These are phyloP conservation scores for Otocyon megalotis DNA, from an alignment of 2,113 vertebrate genomes.

Conservation along the genomic window DNA sequence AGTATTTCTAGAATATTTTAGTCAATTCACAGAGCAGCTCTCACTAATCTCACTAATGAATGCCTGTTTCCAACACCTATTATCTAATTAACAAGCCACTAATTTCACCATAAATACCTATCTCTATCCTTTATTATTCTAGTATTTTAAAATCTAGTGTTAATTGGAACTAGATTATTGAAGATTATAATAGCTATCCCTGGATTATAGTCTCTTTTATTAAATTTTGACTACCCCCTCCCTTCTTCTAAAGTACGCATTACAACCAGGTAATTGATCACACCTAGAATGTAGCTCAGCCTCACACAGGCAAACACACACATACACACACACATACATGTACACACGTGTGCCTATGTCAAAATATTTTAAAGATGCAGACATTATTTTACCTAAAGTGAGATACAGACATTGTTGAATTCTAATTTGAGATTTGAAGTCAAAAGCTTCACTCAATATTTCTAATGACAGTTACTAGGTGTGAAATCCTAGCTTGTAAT, in stretches of 20 bases:
- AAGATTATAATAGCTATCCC: neutral
- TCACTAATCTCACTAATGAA: constrained; percentile 1
- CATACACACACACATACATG: neutral
- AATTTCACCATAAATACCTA: neutral
- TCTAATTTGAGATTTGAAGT: neutral
- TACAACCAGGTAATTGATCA: neutral
- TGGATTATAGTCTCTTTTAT: neutral
- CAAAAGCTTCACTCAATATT: neutral
- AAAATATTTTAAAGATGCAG: neutral
- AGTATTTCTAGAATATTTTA: constrained; percentile 39
- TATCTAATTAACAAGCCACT: neutral
- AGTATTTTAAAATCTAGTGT: neutral
- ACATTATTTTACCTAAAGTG: neutral
- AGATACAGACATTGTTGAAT: neutral
- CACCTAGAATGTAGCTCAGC: neutral
- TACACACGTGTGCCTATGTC: neutral
- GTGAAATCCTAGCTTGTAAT: neutral
- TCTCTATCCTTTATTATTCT: neutral
- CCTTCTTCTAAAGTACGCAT: neutral
- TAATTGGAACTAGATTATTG: neutral
- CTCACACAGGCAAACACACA: neutral
- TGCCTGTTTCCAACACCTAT: neutral
- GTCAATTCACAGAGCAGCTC: neutral
- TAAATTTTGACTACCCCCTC: neutral
- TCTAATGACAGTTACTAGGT: neutral